Conservation (phyloP, 2,113 vertebrate genomes). For the Notothenia coriiceps region DNA sequence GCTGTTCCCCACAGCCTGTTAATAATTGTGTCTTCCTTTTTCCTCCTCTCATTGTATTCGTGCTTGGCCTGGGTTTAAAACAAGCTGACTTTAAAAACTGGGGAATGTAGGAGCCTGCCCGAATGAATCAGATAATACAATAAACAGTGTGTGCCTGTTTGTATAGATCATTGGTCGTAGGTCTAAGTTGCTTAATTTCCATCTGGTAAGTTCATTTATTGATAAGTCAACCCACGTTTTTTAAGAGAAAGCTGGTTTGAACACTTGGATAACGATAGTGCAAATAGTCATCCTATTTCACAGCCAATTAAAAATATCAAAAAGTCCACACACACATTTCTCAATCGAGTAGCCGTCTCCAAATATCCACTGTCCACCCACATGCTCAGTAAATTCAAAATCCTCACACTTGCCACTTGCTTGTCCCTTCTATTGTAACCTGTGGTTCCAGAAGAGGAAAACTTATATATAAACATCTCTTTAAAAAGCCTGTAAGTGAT, state of each 20-base stretch:
- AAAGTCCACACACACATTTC: background rate
- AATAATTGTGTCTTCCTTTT: slow-evolving; percentile 7
- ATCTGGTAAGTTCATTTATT: no score
- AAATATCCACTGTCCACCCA: background rate
- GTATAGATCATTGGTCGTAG: no score
- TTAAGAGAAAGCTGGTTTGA: no score
- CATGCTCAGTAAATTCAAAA: background rate
- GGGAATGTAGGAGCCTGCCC: background rate
- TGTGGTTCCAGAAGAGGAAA: background rate
- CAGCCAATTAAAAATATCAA: background rate
- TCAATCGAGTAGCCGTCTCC: background rate
- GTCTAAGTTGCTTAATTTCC: background rate
- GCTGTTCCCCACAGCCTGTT: slow-evolving; percentile 3
- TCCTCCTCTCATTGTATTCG: background rate
- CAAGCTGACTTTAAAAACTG: background rate
- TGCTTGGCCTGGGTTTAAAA: background rate
- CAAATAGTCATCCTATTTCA: background rate
- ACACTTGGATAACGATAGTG: background rate
- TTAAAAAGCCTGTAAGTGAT: background rate
- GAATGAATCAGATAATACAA: background rate
- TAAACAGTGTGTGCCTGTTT: background rate
- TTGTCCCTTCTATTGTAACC: no score
- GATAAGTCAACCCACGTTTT: no score
- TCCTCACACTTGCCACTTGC: no score
- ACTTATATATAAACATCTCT: background rate